These are phyloP conservation scores for Synanthedon formicaeformis DNA, from an alignment of 2,888 invertebrate species.

Conservation along the genomic window DNA sequence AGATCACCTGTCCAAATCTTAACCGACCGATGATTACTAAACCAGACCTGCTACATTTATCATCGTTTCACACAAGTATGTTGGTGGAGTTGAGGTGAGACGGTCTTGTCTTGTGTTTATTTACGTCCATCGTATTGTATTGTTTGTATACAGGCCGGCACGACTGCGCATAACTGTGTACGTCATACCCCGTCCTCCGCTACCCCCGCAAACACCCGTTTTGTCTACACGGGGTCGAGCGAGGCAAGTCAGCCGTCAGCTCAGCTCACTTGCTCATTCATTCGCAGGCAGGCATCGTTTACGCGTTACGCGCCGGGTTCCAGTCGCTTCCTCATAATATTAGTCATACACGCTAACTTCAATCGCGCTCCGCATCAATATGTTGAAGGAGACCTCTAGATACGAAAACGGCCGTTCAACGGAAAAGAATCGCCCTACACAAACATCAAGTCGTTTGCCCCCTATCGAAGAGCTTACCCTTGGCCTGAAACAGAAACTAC, in stretches of 20 bases:
- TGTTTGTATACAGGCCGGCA: conserved; percentile 71
- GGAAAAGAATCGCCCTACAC: conserved; percentile 42
- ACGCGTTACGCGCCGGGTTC: conserved; percentile 47
- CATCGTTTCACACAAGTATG: conserved; percentile 31
- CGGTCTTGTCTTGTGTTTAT: conserved; percentile 65
- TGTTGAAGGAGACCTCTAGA: conserved; percentile 63
- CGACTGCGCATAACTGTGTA: conserved; percentile 63
- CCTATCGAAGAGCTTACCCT: conserved; percentile 62
- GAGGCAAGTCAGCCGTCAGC: conserved; percentile 18
- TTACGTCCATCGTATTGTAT: conserved; percentile 70
- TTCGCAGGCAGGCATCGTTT: conserved; percentile 32
- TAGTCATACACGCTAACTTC: neutral
- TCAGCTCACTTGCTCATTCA: conserved; percentile 65
- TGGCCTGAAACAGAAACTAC: conserved; percentile 66
- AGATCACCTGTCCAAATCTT: conserved; percentile 9
- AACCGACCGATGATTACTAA: conserved; percentile 27
- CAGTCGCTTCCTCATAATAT: conserved; percentile 16
- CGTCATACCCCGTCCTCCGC: conserved; percentile 48
- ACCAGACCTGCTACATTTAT: conserved; percentile 55
- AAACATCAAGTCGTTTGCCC: conserved; percentile 50
- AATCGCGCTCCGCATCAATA: conserved; percentile 24
- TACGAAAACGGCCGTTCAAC: conserved; percentile 41
- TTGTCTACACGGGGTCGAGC: conserved; percentile 44
- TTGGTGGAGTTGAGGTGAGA: conserved; percentile 16
- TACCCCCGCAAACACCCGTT: conserved; percentile 50